Conservation (phyloP, 1,140 invertebrate species). For the Telenomus remus region DNA sequence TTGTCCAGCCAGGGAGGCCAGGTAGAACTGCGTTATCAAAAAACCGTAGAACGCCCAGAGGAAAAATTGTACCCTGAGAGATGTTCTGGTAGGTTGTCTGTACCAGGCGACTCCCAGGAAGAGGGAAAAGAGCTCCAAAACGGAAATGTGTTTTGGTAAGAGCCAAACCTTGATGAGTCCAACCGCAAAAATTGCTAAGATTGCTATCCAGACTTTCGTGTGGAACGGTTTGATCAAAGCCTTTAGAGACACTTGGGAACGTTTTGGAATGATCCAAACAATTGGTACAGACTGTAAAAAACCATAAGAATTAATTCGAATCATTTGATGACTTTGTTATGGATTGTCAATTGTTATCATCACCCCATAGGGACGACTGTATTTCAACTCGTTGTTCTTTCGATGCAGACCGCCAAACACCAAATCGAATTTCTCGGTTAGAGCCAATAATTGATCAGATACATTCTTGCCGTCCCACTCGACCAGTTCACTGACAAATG, state of each 20-base stretch:
- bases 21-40: slow-evolving; percentile 64
- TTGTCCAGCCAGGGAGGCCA: slow-evolving; percentile 65
- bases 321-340: too few relatives aligned
- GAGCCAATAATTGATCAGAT: too few relatives aligned
- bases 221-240: slow-evolving; percentile 65
- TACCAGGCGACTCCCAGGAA: slow-evolving; percentile 55
- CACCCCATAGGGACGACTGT: too few relatives aligned
- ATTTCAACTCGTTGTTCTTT: too few relatives aligned
- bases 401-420: too few relatives aligned
- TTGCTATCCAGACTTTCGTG: slow-evolving; percentile 59
- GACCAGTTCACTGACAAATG: too few relatives aligned
- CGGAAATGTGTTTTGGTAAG: slow-evolving; percentile 55
- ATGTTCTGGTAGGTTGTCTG: slow-evolving; percentile 55
- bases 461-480: too few relatives aligned
- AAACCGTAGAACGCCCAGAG: slow-evolving; percentile 66
- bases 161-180: slow-evolving; percentile 53
- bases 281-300: too few relatives aligned
- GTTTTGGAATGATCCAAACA: too few relatives aligned
- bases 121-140: slow-evolving; percentile 63
- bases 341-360: too few relatives aligned
- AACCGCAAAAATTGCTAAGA: slow-evolving; percentile 52
- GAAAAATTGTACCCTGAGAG: slow-evolving; percentile 62
- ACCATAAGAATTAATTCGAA: too few relatives aligned
- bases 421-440: too few relatives aligned
- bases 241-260: slow-evolving; percentile 30